Percentiles rank a stretch among this genome's conserved stretches.
Conservation (phyloP, 2,888 invertebrate species). For the Perizoma flavofasciatum region DNA sequence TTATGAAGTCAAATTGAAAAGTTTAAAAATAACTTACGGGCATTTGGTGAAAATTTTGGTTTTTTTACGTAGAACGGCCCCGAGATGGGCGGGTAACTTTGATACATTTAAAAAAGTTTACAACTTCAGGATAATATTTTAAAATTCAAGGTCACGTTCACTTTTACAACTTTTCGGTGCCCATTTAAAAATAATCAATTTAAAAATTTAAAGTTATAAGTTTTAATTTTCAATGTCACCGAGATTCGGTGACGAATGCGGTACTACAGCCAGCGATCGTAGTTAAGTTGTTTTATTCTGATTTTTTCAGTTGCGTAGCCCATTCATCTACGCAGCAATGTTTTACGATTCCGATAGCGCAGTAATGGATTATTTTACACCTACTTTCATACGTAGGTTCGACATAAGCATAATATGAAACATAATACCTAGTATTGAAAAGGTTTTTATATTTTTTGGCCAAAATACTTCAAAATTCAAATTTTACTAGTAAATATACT, state of each 20-base stretch:
- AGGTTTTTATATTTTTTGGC: too few relatives aligned
- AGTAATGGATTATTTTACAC: constrained; percentile 33
- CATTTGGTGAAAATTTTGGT: constrained; percentile 53
- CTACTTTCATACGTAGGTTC: constrained; percentile 16
- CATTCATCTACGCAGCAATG: constrained; percentile 51
- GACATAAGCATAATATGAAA: constrained; percentile 12
- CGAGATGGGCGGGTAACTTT: constrained; percentile 45
- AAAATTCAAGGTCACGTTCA: constrained; percentile 7
- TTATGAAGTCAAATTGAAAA: constrained; percentile 23
- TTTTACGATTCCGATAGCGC: constrained; percentile 54
- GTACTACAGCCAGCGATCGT: constrained; percentile 48
- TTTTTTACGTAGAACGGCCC: constrained; percentile 55
- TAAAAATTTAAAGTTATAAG: constrained; percentile 2
- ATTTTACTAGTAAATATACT: too few relatives aligned
- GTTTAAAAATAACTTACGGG: constrained; percentile 52
- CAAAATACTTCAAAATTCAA: too few relatives aligned
- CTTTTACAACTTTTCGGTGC: constrained; percentile 3
- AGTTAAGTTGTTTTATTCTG: constrained; percentile 60
- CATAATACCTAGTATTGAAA: too few relatives aligned
- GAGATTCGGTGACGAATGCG: constrained; percentile 43
- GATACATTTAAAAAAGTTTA: constrained; percentile 43
- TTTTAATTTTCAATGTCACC: constrained; percentile 53
- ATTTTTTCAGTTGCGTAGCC: constrained; percentile 41
- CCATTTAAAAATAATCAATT: constrained; percentile 14
- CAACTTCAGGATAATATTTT: constrained; percentile 1